Evolutionary conservation across 2,797 vertebrate species (phyloP).

Genomic region (Phoeniculus purpureus): DNA sequence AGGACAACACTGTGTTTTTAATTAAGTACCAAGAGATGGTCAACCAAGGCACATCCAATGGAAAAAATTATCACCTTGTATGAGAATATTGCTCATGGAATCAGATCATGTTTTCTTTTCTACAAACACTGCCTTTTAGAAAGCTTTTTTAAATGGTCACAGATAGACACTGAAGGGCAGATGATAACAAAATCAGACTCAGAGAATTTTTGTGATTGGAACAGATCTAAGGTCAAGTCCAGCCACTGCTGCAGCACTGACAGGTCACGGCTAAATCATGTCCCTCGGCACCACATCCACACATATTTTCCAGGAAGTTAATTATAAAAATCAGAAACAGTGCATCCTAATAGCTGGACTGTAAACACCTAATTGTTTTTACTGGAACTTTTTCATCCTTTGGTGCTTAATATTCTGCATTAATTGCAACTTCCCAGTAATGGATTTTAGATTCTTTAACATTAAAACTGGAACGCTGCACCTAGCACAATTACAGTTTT

Average conservation of each 20-base stretch:
- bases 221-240: too few relatives aligned
- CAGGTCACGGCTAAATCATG: too few relatives aligned
- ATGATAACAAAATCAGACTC: background rate
- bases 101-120: background rate
- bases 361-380: conserved; percentile 46
- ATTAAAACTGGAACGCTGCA: background rate
- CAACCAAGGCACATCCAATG: background rate
- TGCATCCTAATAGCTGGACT: conserved; percentile 1
- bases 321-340: conserved; percentile 35
- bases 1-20: background rate
- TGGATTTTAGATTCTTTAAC: conserved; percentile 5
- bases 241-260: too few relatives aligned
- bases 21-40: background rate
- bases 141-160: background rate
- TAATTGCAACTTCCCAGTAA: conserved; percentile 30
- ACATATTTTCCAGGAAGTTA: background rate
- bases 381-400: conserved; percentile 21
- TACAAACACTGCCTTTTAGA: background rate
- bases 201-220: too few relatives aligned
- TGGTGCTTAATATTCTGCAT: conserved; percentile 6
- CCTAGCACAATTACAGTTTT: background rate
- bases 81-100: background rate
- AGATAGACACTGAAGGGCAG: conserved; percentile 8
- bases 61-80: background rate
- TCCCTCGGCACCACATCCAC: too few relatives aligned